Base-by-base conservation (phyloP, 2,888 invertebrate genomes). In the Agonopterix arenella region DNA sequence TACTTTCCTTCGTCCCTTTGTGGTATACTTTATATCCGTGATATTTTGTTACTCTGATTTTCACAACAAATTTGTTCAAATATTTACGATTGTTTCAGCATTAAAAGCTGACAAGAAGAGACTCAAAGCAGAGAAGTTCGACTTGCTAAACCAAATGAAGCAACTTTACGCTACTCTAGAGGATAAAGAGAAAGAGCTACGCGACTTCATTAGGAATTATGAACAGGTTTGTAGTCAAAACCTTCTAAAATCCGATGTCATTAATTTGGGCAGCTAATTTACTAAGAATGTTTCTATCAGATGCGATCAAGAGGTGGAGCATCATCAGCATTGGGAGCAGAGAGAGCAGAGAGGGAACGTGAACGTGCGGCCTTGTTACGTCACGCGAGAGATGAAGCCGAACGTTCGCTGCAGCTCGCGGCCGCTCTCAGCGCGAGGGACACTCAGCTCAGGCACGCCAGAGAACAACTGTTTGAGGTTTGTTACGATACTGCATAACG, bases 161-260 rank as follows among this genome's bases (percentile, higher is more conserved):
- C 97, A 98, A 73, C 91, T 98, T 53, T 98, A 98, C 79, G 93
- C 95, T 50, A 97, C 97, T 8, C 90, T 98, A 54, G 98, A 98
- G 82, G 97, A 97, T 78, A 98, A 98, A 84, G 98, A 98, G 76
- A 94, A 95, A 67, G 97, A 98, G 79, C 89, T 98, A 52, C 90
- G 97, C 52, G 97, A 98, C 83, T 98, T 98, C 75, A 97, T 98
- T 71, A 92, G 97, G 62, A 97, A 96, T 85, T 98, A 96, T 82
- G 98, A 98, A 83, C 97, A 95, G 92, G 95, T 94, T 28, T 28
- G 28, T 28, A 28, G 2, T 28, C 28, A 28, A 83, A 2, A 78
- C 7, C 28, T 28, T 28, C 28, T 28, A 4, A 28, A 28, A 28
- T 28, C 28, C 7, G 7, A 40, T n/a, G 1, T 1, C 10, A 11